Base-by-base conservation (phyloP, 2,113 vertebrate species). In the Athene noctua region DNA sequence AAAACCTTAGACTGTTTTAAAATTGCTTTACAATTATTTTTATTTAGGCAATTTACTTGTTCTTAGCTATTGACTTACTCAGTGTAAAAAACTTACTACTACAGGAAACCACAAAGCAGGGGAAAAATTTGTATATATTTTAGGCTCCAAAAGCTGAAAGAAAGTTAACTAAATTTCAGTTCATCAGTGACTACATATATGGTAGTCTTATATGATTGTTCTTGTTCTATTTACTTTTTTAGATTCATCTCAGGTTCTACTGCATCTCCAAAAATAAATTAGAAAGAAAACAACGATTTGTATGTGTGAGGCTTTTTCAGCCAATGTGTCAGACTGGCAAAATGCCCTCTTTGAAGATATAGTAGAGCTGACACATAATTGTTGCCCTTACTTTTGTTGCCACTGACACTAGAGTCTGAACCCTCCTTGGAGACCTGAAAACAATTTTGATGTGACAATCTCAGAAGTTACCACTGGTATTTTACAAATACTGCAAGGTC, bases 361-460 rank as follows among this genome's bases (percentile, higher is more conserved):
- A 97, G 87, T 78, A 67, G 84, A 97, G 36, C 86, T 97, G 97
- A 97, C 97, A 97, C 67, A 82, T 94, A 97, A 98, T 97, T 97
- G 95, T 96, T 98, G 96, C 96, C 79, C 95, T 98, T 97, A 97
- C 88, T 95, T 97, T 97, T 95, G 94, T 95, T 97, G 95, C 95
- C 96, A 86, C 96, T 96, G 94, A 97, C 97, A 97, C 97, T 94
- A 93, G 84, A 97, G 29, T 84, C 62, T 96, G 92, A 97, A 97
- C 75, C 84, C 80, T 97, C 98, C 97, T 98, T 92, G 82, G 97
- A 98, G 98, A 97, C 80, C 34, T 94, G 95, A 98, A 98, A 98
- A 96, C 97, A 98, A 98, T 98, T 98, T 98, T 97, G 79, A 96
- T 96, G 96, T 97, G 97, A 98, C 94, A 97, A 83, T 95, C 85